Conservation (phyloP, 2,113 vertebrate genomes). For the Ancistrus triradiatus region DNA sequence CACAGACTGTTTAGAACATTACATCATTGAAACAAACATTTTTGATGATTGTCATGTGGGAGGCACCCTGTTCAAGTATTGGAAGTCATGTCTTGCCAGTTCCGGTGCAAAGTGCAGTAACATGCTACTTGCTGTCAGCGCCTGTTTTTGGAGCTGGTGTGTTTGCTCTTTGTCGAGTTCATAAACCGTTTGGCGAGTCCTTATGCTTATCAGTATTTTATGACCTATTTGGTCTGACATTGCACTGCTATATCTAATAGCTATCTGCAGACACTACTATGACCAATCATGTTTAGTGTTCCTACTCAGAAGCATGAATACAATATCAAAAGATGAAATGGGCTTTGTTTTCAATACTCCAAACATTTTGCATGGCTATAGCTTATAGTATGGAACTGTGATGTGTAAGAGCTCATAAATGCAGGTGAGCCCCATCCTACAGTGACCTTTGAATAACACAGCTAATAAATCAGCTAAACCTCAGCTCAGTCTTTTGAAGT, state of each 20-base stretch:
- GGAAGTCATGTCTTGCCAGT: too few species aligned
- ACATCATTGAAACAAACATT: too few species aligned
- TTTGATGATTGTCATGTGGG: too few species aligned
- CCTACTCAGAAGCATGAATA: neutral
- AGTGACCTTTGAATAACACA: neutral
- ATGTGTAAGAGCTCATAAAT: too few species aligned
- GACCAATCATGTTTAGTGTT: neutral
- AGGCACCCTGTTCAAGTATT: too few species aligned
- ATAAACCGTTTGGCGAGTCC: conserved; percentile 15
- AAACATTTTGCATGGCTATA: too few species aligned
- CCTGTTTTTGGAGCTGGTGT: neutral
- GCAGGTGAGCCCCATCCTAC: neutral
- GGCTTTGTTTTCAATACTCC: neutral
- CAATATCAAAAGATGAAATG: neutral
- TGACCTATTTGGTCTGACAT: conserved; percentile 5
- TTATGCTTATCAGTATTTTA: neutral
- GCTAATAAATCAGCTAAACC: conserved; percentile 1
- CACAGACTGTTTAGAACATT: too few species aligned
- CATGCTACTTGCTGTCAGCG: neutral
- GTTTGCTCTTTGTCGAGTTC: neutral
- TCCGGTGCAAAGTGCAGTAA: neutral
- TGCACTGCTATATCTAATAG: conserved; percentile 1
- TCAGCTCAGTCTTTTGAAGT: neutral
- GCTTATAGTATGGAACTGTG: too few species aligned
- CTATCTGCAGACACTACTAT: neutral